phyloP scores from a whole-genome alignment of 2,113 vertebrate species.

The Leptosomus discolor region DNA sequence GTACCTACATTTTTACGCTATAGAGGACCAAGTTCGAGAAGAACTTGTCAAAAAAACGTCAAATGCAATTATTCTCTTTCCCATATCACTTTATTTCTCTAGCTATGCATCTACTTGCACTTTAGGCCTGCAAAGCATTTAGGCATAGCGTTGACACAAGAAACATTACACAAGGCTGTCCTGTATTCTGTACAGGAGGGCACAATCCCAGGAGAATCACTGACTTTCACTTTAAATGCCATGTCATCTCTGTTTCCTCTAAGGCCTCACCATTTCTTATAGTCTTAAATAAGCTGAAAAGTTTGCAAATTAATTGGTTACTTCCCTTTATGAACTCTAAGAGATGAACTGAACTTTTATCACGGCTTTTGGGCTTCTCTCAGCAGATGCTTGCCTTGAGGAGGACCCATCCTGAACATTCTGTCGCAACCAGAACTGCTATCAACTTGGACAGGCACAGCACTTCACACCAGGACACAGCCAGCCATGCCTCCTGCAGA shows the following conservation, averaged over 20 bases:
- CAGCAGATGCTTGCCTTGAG: neutral
- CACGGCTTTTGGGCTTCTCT: neutral
- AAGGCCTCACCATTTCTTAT: neutral
- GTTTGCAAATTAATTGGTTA: neutral
- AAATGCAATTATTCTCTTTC: neutral
- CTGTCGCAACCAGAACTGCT: neutral
- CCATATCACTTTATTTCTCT: neutral
- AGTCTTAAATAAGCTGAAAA: neutral
- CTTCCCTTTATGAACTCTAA: neutral
- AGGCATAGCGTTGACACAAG: neutral
- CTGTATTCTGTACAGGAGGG: neutral
- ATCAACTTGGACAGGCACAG: neutral
- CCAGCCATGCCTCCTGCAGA: neutral
- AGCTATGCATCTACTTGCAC: neutral
- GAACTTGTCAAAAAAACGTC: neutral
- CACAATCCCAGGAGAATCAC: neutral
- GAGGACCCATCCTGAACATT: neutral
- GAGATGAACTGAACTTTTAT: neutral
- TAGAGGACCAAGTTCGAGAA: neutral
- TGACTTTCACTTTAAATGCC: neutral
- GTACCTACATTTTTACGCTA: neutral
- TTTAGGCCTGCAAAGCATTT: neutral
- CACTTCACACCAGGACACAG: neutral
- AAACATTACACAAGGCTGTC: neutral
- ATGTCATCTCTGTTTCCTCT: neutral